These are phyloP conservation scores for Antennarius maculatus DNA, from an alignment of 2,797 vertebrate species.

Conservation along the genomic window DNA sequence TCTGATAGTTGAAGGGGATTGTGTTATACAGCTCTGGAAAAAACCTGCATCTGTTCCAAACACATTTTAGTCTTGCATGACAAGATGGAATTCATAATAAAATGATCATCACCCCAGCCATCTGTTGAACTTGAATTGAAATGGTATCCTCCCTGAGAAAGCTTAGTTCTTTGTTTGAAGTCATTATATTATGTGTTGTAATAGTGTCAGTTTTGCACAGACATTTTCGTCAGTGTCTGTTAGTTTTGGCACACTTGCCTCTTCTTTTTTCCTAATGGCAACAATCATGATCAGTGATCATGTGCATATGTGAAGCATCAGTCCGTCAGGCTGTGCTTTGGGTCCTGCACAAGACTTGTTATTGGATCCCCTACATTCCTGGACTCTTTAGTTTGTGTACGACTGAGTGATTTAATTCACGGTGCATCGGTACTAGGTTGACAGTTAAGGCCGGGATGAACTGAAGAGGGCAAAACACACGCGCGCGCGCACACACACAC, in stretches of 20 bases:
- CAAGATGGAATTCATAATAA: constrained; percentile 52
- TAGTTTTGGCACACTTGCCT: background rate
- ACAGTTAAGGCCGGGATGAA: constrained; percentile 57
- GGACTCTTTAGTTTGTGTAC: constrained; percentile 50
- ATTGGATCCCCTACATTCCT: constrained; percentile 65
- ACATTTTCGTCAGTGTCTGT: constrained; percentile 1
- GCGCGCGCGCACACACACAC: too few relatives aligned
- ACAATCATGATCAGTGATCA: background rate
- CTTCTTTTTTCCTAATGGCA: background rate
- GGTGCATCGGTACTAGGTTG: constrained; percentile 70
- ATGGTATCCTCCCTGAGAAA: constrained; percentile 7
- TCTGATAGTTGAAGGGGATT: constrained; percentile 12
- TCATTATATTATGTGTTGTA: background rate
- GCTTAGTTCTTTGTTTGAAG: constrained; percentile 14
- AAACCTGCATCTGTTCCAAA: constrained; percentile 42
- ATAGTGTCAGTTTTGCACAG: background rate
- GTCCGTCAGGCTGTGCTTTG: constrained; percentile 6
- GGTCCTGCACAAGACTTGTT: constrained; percentile 21
- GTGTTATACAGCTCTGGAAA: constrained; percentile 8
- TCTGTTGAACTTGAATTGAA: constrained; percentile 45
- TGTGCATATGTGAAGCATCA: constrained; percentile 2
- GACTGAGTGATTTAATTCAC: constrained; percentile 40
- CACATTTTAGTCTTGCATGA: constrained; percentile 26
- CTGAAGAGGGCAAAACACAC: constrained; percentile 1
- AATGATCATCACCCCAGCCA: constrained; percentile 24